Conservation (phyloP, 2,888 invertebrate species). For the Ethmia dodecea region DNA sequence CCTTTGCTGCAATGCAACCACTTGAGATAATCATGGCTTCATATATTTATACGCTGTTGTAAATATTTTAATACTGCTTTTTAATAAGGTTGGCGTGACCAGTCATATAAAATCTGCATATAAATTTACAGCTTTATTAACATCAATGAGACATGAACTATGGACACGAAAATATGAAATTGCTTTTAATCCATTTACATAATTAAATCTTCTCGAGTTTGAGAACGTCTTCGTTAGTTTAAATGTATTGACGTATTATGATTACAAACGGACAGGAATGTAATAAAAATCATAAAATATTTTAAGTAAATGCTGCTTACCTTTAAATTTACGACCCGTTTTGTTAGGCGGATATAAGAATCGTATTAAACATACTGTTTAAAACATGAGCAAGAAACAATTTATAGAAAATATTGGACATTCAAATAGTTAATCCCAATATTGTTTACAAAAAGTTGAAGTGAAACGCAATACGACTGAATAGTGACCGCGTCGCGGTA, state of each 20-base stretch:
- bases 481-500: constrained; percentile 70
- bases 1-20: constrained; percentile 21
- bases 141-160: constrained; percentile 25
- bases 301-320: too few species aligned
- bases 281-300: too few species aligned
- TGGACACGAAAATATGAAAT: constrained; percentile 30
- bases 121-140: constrained; percentile 40
- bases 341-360: too few species aligned
- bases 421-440: constrained; percentile 44
- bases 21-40: constrained; percentile 32
- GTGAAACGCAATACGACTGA: constrained; percentile 67
- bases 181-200: constrained; percentile 36
- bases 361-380: too few species aligned
- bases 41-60: constrained; percentile 29
- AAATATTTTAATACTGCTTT: constrained; percentile 31
- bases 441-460: constrained; percentile 60
- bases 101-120: constrained; percentile 32
- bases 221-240: constrained; percentile 38
- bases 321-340: too few species aligned
- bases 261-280: too few species aligned
- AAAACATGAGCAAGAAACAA: too few species aligned
- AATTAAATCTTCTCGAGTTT: constrained; percentile 39
- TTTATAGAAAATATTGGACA: too few species aligned
- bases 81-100: constrained; percentile 28
- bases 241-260: constrained; percentile 45